These are phyloP conservation scores for Ctenopoma kingsleyae DNA, from an alignment of 2,797 vertebrate species.

Conservation along the genomic window DNA sequence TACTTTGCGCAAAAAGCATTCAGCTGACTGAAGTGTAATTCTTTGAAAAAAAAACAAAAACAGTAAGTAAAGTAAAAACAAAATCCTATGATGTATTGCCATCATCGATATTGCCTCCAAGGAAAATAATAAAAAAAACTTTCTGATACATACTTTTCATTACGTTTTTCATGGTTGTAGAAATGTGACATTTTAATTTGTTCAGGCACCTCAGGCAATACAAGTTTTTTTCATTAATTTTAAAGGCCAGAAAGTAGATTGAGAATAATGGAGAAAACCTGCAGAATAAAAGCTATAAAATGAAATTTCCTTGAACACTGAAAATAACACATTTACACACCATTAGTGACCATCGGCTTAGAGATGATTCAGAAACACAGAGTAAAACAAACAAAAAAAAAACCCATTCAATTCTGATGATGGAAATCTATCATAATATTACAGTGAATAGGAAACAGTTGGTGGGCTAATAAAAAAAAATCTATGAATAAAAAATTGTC, in stretches of 20 bases:
- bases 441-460: conserved; percentile 10
- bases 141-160: not conserved
- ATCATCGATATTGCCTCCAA: not conserved
- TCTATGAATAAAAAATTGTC: conserved; percentile 46
- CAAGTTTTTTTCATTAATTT: not conserved
- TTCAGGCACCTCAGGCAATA: not conserved
- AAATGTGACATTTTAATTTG: not conserved
- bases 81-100: not conserved
- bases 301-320: not conserved
- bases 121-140: not conserved
- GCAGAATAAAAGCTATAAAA: not conserved
- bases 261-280: not conserved
- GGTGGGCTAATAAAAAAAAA: conserved; percentile 31
- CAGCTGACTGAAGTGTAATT: not conserved
- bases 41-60: not conserved
- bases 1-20: too few relatives aligned
- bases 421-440: conserved; percentile 29
- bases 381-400: conserved; percentile 9
- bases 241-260: not conserved
- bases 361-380: conserved; percentile 1
- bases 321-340: conserved; percentile 8
- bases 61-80: not conserved
- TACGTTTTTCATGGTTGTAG: not conserved
- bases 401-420: conserved; percentile 21
- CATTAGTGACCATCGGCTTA: not conserved